phyloP scores from a whole-genome alignment of 2,888 invertebrate genomes.

The Epinotia nisella region DNA sequence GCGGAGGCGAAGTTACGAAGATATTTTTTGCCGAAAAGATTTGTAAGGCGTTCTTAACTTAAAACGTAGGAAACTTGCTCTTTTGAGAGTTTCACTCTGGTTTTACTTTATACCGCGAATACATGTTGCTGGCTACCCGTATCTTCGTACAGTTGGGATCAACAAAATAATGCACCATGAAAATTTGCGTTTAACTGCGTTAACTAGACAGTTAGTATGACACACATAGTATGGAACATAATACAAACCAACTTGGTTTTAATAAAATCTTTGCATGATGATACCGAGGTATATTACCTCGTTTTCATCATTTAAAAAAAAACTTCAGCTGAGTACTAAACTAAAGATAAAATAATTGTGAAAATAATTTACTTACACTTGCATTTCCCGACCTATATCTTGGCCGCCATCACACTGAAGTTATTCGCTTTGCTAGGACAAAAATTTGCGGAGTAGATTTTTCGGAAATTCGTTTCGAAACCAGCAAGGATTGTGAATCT shows the following conservation, averaged over 20 bases:
- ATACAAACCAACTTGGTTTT: no score
- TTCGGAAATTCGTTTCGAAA: conserved; percentile 54
- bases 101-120: conserved; percentile 33
- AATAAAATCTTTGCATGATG: no score
- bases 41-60: conserved; percentile 38
- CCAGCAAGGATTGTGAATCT: conserved; percentile 40
- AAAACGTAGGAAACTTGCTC: conserved; percentile 39
- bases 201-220: no score
- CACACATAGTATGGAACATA: no score
- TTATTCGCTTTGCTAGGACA: conserved; percentile 46
- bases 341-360: no score
- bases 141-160: not conserved
- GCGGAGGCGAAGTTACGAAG: conserved; percentile 27
- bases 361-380: no score
- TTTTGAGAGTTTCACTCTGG: conserved; percentile 33
- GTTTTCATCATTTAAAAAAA: no score
- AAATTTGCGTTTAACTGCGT: no score
- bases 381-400: conserved; percentile 43
- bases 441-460: conserved; percentile 55
- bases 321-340: no score
- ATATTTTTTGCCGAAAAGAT: conserved; percentile 35
- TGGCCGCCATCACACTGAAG: conserved; percentile 52
- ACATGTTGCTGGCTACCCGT: conserved; percentile 9
- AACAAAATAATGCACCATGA: not conserved
- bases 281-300: no score